Conservation (phyloP, 2,113 vertebrate species). For the Oncorhynchus mykiss region DNA sequence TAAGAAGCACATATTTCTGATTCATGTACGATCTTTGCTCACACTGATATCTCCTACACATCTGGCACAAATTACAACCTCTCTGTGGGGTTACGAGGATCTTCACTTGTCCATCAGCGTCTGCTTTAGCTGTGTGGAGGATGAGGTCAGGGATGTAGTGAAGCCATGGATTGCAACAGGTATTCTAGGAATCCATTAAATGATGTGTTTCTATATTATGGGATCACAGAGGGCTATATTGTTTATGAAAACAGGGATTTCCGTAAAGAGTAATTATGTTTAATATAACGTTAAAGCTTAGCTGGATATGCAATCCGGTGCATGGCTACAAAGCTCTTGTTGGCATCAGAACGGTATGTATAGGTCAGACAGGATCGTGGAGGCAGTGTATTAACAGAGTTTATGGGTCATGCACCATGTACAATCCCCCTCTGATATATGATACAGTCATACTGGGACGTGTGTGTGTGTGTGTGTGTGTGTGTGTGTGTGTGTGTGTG, state of each 20-base stretch:
- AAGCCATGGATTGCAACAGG: not conserved
- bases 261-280: slow-evolving; percentile 3
- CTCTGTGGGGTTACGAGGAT: not conserved
- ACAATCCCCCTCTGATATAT: slow-evolving; percentile 5
- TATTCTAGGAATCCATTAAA: slow-evolving; percentile 18
- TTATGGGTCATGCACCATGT: slow-evolving; percentile 23
- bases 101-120: not conserved
- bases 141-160: too few species aligned
- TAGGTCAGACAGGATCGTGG: slow-evolving; percentile 27
- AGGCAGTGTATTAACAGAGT: slow-evolving; percentile 20
- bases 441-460: not conserved
- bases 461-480: too few species aligned
- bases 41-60: not conserved
- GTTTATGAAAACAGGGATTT: slow-evolving; percentile 5
- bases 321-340: not conserved
- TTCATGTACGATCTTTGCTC: too few species aligned
- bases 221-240: not conserved
- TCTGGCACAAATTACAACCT: slow-evolving; percentile 3
- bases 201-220: slow-evolving; percentile 17
- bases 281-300: slow-evolving; percentile 15
- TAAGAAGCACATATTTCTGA: too few species aligned
- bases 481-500: too few species aligned
- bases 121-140: too few species aligned
- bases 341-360: not conserved
- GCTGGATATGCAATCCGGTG: slow-evolving; percentile 19